Evolutionary conservation across 2,888 invertebrate genomes (phyloP).

Genomic region (Rotaria magnacalcarata): DNA sequence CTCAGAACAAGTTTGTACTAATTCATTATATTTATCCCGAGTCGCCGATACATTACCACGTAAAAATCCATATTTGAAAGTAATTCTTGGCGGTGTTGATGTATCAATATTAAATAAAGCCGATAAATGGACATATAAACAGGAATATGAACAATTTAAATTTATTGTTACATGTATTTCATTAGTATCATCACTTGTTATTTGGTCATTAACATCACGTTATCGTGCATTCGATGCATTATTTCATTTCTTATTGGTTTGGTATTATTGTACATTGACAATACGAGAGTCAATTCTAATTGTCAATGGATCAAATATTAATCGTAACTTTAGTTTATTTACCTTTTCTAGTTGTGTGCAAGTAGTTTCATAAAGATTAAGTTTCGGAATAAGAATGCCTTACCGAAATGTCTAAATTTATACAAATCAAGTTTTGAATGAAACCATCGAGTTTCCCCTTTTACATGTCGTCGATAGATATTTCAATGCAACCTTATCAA

Average conservation of each 20-base stretch:
- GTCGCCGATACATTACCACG: not conserved
- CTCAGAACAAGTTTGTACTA: not conserved
- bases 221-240: slow-evolving; percentile 62
- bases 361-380: too few species aligned
- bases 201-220: slow-evolving; percentile 75
- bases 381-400: too few species aligned
- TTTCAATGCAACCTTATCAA: too few species aligned
- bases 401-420: too few species aligned
- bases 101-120: slow-evolving; percentile 88
- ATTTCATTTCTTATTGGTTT: slow-evolving; percentile 80
- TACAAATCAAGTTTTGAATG: too few species aligned
- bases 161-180: slow-evolving; percentile 87
- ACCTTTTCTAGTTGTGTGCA: not conserved
- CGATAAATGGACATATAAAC: slow-evolving; percentile 87
- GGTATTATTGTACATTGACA: slow-evolving; percentile 99
- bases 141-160: slow-evolving; percentile 98
- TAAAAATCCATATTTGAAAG: slow-evolving; percentile 70
- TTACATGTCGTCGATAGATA: too few species aligned
- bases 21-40: not conserved
- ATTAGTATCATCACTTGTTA: slow-evolving; percentile 76
- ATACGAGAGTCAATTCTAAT: slow-evolving; percentile 95
- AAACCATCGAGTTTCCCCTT: too few species aligned
- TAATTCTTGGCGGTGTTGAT: slow-evolving; percentile 93
- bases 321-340: not conserved
- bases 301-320: slow-evolving; percentile 78